A percentile compares a stretch with the other conserved stretches of the same genome.
Conservation (phyloP, 2,797 vertebrate species). For the Scarus forsteni region DNA sequence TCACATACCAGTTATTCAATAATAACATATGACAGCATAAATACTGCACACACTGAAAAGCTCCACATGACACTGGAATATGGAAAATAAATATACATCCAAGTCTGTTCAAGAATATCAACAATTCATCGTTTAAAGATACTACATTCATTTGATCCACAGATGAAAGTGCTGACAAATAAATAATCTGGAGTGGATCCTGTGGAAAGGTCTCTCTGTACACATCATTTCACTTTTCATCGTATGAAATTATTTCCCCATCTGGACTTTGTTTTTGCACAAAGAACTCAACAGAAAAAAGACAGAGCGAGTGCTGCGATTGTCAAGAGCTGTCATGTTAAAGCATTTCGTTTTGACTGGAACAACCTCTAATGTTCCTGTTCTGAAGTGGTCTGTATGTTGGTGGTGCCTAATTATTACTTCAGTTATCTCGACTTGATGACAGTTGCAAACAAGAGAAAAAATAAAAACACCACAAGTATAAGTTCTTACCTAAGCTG, state of each 20-base stretch:
- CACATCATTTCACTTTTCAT: constrained; percentile 44
- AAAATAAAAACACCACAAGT: constrained; percentile 2
- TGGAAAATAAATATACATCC: constrained; percentile 69
- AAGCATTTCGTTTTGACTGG: constrained; percentile 57
- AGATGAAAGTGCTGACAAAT: constrained; percentile 51
- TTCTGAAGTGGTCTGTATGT: constrained; percentile 18
- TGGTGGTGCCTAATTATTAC: constrained; percentile 17
- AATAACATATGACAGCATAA: constrained; percentile 42
- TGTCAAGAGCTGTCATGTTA: constrained; percentile 77
- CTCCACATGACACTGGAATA: constrained; percentile 57
- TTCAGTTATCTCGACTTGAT: not conserved
- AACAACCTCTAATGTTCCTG: constrained; percentile 1
- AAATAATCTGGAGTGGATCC: constrained; percentile 34
- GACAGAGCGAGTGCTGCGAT: constrained; percentile 59
- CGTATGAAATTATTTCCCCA: constrained; percentile 5
- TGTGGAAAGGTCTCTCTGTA: constrained; percentile 37
- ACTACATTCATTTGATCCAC: constrained; percentile 60
- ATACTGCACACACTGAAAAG: constrained; percentile 50
- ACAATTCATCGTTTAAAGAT: constrained; percentile 26
- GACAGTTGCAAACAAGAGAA: constrained; percentile 1
- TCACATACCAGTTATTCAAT: constrained; percentile 32
- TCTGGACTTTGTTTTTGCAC: constrained; percentile 24
- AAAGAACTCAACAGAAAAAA: constrained; percentile 30
- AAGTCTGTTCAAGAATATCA: constrained; percentile 38
- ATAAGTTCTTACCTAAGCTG: not conserved